These are phyloP conservation scores for Drosophila serrata DNA, from an alignment of 1,140 invertebrate genomes.

Conservation along the genomic window DNA sequence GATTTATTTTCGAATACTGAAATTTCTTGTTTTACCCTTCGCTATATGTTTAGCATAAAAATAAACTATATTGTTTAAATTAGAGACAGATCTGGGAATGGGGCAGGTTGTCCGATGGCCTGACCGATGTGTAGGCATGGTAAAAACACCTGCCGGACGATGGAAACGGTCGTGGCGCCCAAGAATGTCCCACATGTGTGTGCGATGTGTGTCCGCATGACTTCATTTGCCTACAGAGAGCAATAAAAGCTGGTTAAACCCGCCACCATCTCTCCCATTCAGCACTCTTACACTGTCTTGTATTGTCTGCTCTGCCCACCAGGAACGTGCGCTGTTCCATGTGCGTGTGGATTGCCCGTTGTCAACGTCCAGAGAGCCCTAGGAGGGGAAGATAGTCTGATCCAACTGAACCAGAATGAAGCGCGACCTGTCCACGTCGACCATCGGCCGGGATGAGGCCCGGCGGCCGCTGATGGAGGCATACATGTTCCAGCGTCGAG, in stretches of 20 bases:
- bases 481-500: conserved; percentile 89
- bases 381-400: conserved; percentile 18
- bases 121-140: conserved; percentile 15
- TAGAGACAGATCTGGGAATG: conserved; percentile 27
- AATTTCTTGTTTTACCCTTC: background rate
- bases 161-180: conserved; percentile 19
- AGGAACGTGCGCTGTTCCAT: conserved; percentile 76
- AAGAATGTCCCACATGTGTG: conserved; percentile 42
- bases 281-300: background rate
- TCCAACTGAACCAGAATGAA: conserved; percentile 58
- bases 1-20: background rate
- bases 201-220: conserved; percentile 32
- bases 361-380: conserved; percentile 63
- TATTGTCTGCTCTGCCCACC: background rate
- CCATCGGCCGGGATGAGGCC: conserved; percentile 86
- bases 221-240: conserved; percentile 40
- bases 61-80: conserved; percentile 55
- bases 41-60: conserved; percentile 28
- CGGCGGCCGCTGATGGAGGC: conserved; percentile 87
- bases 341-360: conserved; percentile 80
- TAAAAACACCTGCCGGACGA: conserved; percentile 37
- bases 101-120: conserved; percentile 3
- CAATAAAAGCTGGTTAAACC: conserved; percentile 25
- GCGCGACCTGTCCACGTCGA: conserved; percentile 87
- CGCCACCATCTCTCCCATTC: conserved; percentile 8